Evolutionary conservation across 2,888 invertebrate species (phyloP).

Genomic region (Noctua comes): DNA sequence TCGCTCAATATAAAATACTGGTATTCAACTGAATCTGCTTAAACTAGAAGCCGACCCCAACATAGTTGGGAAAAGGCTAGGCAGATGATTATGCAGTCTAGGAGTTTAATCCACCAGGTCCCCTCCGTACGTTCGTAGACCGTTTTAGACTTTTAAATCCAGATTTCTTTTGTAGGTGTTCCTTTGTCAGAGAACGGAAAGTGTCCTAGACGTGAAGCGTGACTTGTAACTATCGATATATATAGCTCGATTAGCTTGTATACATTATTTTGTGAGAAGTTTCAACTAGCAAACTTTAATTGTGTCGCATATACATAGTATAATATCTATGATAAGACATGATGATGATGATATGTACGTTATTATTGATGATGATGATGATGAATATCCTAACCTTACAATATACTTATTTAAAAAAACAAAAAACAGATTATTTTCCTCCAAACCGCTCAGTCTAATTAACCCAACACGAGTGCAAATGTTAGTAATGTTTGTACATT

Average conservation of each 20-base stretch:
- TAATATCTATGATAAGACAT: too few relatives aligned
- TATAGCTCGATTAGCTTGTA: too few relatives aligned
- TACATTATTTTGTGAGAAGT: too few relatives aligned
- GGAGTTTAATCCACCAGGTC: too few relatives aligned
- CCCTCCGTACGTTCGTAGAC: too few relatives aligned
- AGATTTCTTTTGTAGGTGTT: not conserved
- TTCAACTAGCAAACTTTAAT: too few relatives aligned
- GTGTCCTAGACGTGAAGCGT: too few relatives aligned
- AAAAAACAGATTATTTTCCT: not conserved
- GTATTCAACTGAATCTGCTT: not conserved
- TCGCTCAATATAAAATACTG: not conserved
- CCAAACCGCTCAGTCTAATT: not conserved
- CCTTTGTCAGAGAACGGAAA: not conserved
- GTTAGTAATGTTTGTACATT: slow-evolving; percentile 30
- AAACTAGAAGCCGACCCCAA: not conserved
- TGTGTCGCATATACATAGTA: not conserved
- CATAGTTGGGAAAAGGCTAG: not conserved
- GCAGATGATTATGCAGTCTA: not conserved
- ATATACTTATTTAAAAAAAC: not conserved
- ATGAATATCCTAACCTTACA: not conserved
- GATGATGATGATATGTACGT: too few relatives aligned
- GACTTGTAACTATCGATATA: too few relatives aligned
- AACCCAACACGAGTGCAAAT: slow-evolving; percentile 11
- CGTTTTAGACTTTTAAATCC: not conserved
- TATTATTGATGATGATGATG: too few relatives aligned